Conservation (phyloP, 2,797 vertebrate species). For the Rousettus madagascariensis region DNA sequence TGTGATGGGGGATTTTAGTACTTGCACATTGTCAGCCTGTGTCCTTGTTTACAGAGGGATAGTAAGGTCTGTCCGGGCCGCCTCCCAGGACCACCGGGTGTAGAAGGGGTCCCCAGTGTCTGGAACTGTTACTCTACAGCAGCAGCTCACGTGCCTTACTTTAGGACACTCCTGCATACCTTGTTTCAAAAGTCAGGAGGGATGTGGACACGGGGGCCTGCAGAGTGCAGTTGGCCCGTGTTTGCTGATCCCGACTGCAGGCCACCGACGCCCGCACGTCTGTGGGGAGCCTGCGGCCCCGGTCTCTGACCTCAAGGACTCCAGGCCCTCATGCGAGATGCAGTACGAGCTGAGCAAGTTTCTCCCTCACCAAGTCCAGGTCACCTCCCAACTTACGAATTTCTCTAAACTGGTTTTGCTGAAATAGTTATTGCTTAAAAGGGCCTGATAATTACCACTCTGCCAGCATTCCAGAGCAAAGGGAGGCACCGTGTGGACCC, state of each 20-base stretch:
- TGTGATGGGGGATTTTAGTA: not conserved
- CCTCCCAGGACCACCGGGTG: not conserved
- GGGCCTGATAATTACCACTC: slow-evolving; percentile 1
- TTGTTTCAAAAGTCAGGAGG: not conserved
- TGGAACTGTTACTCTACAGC: not conserved
- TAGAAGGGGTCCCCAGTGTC: not conserved
- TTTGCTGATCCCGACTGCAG: not conserved
- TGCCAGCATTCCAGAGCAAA: not conserved
- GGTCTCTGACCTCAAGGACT: not conserved
- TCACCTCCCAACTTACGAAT: not conserved
- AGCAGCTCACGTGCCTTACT: not conserved
- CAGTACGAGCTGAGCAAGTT: not conserved
- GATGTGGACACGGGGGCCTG: too few species aligned
- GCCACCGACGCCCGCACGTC: not conserved
- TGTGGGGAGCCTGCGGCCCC: not conserved
- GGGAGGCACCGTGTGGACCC: not conserved
- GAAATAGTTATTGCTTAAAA: slow-evolving; percentile 64
- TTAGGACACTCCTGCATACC: not conserved
- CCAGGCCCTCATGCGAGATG: not conserved
- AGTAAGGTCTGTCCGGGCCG: not conserved
- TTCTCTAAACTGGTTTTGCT: not conserved
- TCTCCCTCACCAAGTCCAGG: not conserved
- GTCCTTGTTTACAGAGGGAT: not conserved
- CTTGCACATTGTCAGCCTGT: not conserved
- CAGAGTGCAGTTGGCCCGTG: not conserved